phyloP scores from a whole-genome alignment of 2,113 vertebrate genomes.

The Seriola dumerili region DNA sequence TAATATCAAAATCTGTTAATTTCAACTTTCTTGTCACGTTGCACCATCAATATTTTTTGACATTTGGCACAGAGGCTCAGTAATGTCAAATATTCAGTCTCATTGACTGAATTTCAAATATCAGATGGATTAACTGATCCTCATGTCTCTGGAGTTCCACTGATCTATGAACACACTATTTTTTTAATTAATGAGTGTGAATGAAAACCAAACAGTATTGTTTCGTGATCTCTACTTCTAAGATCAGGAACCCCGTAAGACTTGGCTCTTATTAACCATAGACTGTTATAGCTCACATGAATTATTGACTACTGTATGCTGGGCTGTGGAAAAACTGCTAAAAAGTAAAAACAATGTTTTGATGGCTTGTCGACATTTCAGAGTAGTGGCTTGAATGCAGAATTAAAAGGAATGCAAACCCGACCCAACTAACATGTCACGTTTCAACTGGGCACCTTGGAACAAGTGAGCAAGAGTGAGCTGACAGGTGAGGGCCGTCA shows the following conservation, averaged over 20 bases:
- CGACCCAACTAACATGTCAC: neutral
- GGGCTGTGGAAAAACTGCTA: neutral
- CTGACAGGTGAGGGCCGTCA: conserved; percentile 39
- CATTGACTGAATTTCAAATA: neutral
- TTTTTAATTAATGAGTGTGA: neutral
- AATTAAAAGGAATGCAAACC: neutral
- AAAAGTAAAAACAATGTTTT: conserved; percentile 1
- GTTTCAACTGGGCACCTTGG: neutral
- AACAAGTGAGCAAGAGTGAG: conserved; percentile 25
- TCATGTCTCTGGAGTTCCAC: neutral
- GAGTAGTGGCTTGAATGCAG: neutral
- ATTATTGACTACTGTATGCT: neutral
- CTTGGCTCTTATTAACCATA: neutral
- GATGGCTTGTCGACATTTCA: neutral
- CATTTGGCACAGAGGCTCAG: neutral
- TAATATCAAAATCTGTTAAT: neutral
- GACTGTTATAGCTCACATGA: neutral
- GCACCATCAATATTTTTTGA: neutral
- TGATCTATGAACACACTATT: neutral
- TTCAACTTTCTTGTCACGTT: neutral
- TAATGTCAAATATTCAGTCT: neutral
- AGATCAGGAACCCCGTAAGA: neutral
- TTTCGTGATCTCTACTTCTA: neutral
- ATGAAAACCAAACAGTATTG: neutral
- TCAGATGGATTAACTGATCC: neutral